Evolutionary conservation across 2,888 invertebrate species (phyloP), one percentile per base, ranked within the genome.

Genomic region (Apamea anceps): DNA sequence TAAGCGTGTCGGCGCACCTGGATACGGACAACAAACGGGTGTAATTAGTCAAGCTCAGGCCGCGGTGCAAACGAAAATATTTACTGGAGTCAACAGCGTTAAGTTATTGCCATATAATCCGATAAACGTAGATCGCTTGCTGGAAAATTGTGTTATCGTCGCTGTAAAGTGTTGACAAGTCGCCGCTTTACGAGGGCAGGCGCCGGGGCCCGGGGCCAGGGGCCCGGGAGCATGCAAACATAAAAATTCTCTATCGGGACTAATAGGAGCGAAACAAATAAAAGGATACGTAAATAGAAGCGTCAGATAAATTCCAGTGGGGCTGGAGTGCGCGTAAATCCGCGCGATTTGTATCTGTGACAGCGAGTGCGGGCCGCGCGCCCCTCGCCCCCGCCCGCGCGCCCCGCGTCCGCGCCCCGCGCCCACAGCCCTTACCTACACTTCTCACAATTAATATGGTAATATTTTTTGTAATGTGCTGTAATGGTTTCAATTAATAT

Each of bases 331-430:
- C 94, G 96, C 96, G 96, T 96, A 97, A 97, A 97, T 97, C 97
- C 97, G 95, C 94, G 95, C 97, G 97, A 97, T 97, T 97, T 97
- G 97, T 97, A 96, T 97, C 97, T 94, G 95, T 96, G 96, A 96
- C 97, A 96, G 95, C 95, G 94, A 91, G 94, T 93, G 92, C 92
- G 93, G 93, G 93, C 88, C 87, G 79, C 84, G 79, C 75, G 66
- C 85, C 89, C 87, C 85, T 81, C 84, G 77, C n/a, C 10, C 28
- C 84, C 84, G 73, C 42, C 62, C 68, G 45, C 82, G 18, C 15
- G 12, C 42, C 82, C 87, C 15, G 21, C 42, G 80, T 87, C 78
- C 89, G 13, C 37, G 13, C 37, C 60, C 32, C 48, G 60, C 12
- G 80, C 80, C 87, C 75, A 87, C 81, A 71, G 42, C 81, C 89